Evolutionary conservation across 2,113 vertebrate species (phyloP).

Genomic region (Cheilinus undulatus): DNA sequence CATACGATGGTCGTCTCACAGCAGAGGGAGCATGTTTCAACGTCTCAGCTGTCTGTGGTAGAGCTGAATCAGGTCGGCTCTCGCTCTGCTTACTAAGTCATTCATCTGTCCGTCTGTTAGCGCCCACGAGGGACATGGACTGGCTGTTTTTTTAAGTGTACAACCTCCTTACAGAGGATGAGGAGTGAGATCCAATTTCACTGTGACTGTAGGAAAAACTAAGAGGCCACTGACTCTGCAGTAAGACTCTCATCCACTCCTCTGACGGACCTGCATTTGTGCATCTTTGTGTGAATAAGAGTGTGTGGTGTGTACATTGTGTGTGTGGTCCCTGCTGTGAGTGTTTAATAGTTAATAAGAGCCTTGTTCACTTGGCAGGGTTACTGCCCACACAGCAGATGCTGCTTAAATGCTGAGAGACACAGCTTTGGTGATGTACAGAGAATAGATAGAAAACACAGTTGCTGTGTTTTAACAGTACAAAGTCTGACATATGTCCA

Average conservation of each 20-base stretch:
- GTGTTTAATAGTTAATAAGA: constrained; percentile 79
- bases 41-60: constrained; percentile 24
- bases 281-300: constrained; percentile 36
- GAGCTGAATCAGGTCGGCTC: constrained; percentile 57
- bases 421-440: constrained; percentile 52
- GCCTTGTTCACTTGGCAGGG: constrained; percentile 72
- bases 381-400: constrained; percentile 69
- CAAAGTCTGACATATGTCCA: constrained; percentile 7
- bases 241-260: constrained; percentile 41
- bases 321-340: constrained; percentile 42
- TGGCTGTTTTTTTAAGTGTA: constrained; percentile 44
- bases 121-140: constrained; percentile 27
- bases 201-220: constrained; percentile 62
- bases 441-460: constrained; percentile 41
- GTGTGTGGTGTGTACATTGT: constrained; percentile 20
- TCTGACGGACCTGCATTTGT: constrained; percentile 47
- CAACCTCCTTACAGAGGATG: constrained; percentile 48
- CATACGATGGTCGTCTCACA: not conserved
- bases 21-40: constrained; percentile 14
- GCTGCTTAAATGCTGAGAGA: constrained; percentile 56
- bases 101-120: constrained; percentile 39
- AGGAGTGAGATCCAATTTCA: constrained; percentile 72
- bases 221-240: constrained; percentile 62
- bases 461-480: constrained; percentile 13
- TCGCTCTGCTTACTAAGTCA: constrained; percentile 51